Conservation (phyloP, 2,888 invertebrate species). For the Meganola albula region DNA sequence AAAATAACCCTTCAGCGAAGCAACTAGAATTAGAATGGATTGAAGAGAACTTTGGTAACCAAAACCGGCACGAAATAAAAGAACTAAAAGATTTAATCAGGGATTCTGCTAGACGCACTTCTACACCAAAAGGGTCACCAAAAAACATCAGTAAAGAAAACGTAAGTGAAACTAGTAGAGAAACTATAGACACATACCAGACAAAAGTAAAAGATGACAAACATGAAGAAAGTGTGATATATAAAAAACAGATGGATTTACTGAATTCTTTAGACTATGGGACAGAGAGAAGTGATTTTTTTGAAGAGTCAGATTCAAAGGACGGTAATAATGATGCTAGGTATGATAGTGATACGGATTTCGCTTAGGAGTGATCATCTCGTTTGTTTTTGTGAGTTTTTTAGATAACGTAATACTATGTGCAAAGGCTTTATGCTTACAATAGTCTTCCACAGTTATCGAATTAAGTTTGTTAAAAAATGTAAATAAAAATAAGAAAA, state of each 20-base stretch:
- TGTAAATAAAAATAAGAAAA: too few species aligned
- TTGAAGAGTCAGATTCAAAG: constrained; percentile 37
- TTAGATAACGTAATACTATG: too few species aligned
- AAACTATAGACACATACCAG: constrained; percentile 27
- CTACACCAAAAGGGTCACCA: too few species aligned
- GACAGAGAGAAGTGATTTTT: constrained; percentile 37
- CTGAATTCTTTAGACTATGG: constrained; percentile 55
- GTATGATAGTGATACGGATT: constrained; percentile 29
- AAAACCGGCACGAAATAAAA: constrained; percentile 16
- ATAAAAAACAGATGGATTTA: constrained; percentile 45
- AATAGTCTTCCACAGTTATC: too few species aligned
- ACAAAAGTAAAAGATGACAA: constrained; percentile 19
- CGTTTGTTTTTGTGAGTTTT: too few species aligned
- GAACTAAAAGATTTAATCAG: too few species aligned
- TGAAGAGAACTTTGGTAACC: constrained; percentile 37
- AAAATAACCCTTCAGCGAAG: too few species aligned
- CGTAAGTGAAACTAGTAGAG: constrained; percentile 35
- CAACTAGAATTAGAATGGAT: constrained; percentile 37
- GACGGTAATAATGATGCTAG: constrained; percentile 27
- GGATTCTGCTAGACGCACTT: too few species aligned
- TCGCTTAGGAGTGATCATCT: too few species aligned
- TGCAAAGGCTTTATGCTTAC: too few species aligned
- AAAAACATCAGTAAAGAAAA: constrained; percentile 14
- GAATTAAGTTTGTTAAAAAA: too few species aligned
- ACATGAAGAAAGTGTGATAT: constrained; percentile 34